These are phyloP conservation scores for Archivesica marissinica DNA, from an alignment of 1,140 invertebrate genomes.

Conservation along the genomic window DNA sequence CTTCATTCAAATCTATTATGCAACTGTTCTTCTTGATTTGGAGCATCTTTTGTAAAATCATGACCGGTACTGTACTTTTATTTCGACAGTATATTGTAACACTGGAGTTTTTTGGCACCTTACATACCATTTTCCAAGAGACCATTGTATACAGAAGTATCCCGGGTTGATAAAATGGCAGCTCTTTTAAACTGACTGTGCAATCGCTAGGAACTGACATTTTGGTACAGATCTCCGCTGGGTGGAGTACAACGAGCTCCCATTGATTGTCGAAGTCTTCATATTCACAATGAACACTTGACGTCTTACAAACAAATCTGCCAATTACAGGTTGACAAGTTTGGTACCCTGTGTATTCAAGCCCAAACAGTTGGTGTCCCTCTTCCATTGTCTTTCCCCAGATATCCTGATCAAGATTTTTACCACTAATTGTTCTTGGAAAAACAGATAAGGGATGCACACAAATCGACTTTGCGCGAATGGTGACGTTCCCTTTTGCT, in stretches of 20 bases:
- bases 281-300: neutral
- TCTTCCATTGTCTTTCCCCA: neutral
- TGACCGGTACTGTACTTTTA: no score
- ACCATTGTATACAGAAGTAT: neutral
- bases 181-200: neutral
- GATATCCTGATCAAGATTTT: neutral
- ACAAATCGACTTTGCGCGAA: neutral
- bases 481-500: neutral
- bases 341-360: neutral
- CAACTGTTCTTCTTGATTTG: neutral
- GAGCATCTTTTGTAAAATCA: neutral
- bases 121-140: neutral
- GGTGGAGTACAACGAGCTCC: neutral
- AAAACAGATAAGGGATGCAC: neutral
- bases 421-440: neutral
- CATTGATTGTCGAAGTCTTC: neutral
- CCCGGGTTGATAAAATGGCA: slow-evolving; percentile 5
- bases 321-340: neutral
- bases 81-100: neutral
- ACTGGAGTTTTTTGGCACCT: neutral
- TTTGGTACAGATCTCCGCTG: slow-evolving; percentile 12
- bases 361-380: neutral
- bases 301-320: neutral
- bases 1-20: neutral
- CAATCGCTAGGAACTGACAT: slow-evolving; percentile 3